Evolutionary conservation across 2,888 invertebrate genomes (phyloP), one percentile per base, ranked within the genome.

Genomic region (Tachystola acroxantha): DNA sequence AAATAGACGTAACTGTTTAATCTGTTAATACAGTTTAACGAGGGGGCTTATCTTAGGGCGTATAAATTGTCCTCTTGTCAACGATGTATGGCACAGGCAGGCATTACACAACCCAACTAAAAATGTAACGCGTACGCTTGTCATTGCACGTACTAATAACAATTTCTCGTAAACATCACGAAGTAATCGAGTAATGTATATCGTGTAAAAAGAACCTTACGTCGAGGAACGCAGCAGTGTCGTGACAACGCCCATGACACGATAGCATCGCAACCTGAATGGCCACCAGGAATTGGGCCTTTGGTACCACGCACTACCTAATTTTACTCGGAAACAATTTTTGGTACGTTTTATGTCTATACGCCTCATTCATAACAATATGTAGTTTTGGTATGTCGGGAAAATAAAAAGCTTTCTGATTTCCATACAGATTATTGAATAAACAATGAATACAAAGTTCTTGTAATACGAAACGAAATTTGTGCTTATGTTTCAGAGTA

Each of bases 181-280:
- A 57, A 57, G 50, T 48, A 48, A 63, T 56, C 56, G 43, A 58
- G 61, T 45, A 24, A 24, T n/a, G 20, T 20, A 20, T 24, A 24
- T n/a, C 9, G n/a, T n/a, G n/a, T n/a, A 64, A 57, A 61, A 57
- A 52, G 42, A 48, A 50, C 54, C 55, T 68, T 56, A 63, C 57
- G 60, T 57, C 60, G 53, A 51, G 24, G n/a, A 64, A 64, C 62
- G 57, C 50, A 59, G 50, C 57, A 59, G 64, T 64, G 71, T 71
- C 68, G 69, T 70, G 67, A 68, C 70, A 60, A 65, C 71, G 68
- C 78, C 76, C 64, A 74, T 73, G 59, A 26, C 57, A 53, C 55
- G 74, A 81, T 80, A 73, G 45, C 63, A 77, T 76, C 77, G 56
- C 51, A 42, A 45, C 27, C 7, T 59, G 61, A 70, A 71, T 68